Conservation (phyloP, 2,113 vertebrate species). For the Strix aluco region DNA sequence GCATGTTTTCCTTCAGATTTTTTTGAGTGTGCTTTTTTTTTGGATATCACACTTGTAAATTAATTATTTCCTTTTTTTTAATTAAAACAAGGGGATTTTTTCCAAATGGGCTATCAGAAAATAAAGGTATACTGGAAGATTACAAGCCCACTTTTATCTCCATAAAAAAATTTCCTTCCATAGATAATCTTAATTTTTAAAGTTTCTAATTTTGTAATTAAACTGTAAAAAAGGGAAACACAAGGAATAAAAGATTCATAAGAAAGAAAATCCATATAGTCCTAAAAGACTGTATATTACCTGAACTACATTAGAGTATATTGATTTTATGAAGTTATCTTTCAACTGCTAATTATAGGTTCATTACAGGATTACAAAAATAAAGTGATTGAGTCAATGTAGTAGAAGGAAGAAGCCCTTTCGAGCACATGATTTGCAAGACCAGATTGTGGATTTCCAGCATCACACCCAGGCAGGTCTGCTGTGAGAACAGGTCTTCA, state of each 20-base stretch:
- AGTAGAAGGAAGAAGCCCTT: background rate
- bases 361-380: conserved; percentile 12
- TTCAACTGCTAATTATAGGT: conserved; percentile 40
- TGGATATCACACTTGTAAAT: background rate
- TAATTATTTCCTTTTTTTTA: background rate
- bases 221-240: background rate
- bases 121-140: background rate
- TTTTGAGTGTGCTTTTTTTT: background rate
- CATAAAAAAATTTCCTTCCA: background rate
- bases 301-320: background rate
- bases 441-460: background rate
- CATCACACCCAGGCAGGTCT: background rate
- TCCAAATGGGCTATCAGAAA: background rate
- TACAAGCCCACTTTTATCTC: background rate
- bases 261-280: conserved; percentile 23
- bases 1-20: background rate
- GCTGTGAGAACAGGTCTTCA: background rate
- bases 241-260: background rate
- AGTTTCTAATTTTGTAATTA: background rate
- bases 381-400: background rate
- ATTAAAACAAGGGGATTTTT: background rate
- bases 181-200: background rate
- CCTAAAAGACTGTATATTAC: background rate
- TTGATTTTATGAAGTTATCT: background rate
- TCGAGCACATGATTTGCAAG: background rate